phyloP scores from a whole-genome alignment of 2,797 vertebrate species.

The Streptopelia turtur region DNA sequence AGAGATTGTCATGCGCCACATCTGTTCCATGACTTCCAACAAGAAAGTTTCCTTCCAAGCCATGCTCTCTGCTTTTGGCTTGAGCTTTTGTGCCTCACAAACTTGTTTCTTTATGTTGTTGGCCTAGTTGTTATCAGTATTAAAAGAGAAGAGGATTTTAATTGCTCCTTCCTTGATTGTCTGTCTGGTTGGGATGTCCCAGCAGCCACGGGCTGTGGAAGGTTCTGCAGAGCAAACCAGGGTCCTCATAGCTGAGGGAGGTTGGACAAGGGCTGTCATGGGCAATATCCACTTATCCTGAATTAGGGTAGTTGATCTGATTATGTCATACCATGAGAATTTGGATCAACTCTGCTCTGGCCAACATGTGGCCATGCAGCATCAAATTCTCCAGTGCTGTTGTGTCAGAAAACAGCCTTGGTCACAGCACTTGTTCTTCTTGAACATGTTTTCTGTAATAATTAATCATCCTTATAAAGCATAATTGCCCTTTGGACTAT shows the following conservation, averaged over 20 bases:
- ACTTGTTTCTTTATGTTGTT: too few relatives aligned
- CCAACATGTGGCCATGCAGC: fast-evolving
- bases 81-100: not conserved
- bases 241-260: not conserved
- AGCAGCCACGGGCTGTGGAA: fast-evolving
- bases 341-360: fast-evolving
- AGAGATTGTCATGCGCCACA: not conserved
- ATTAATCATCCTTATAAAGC: not conserved
- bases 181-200: fast-evolving
- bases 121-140: not conserved
- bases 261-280: too few relatives aligned
- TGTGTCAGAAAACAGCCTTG: not conserved
- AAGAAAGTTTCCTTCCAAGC: not conserved
- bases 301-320: not conserved
- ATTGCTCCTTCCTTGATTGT: fast-evolving
- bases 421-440: not conserved
- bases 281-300: not conserved
- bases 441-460: not conserved
- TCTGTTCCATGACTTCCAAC: not conserved
- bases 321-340: fast-evolving
- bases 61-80: not conserved
- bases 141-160: not conserved
- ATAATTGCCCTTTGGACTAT: not conserved
- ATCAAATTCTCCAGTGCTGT: not conserved
- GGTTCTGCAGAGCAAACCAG: not conserved